These are phyloP conservation scores for Ophion costatus DNA, from an alignment of 2,888 invertebrate species.

Conservation along the genomic window DNA sequence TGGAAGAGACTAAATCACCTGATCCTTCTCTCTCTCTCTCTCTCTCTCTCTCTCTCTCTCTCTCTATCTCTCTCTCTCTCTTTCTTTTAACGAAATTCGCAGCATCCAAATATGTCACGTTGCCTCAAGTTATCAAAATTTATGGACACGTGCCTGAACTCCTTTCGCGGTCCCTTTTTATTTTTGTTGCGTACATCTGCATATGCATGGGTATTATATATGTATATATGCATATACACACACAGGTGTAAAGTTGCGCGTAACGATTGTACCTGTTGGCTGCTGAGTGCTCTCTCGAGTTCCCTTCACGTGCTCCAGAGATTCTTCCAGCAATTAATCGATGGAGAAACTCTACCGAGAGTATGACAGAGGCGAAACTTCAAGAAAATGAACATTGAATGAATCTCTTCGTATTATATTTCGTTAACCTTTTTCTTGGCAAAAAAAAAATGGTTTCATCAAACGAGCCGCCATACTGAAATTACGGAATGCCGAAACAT, in stretches of 20 bases:
- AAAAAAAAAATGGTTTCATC: slow-evolving; percentile 4
- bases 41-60: slow-evolving; percentile 11
- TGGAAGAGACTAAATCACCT: not conserved
- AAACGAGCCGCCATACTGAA: not conserved
- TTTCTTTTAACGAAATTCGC: slow-evolving; percentile 24
- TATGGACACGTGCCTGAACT: slow-evolving; percentile 24
- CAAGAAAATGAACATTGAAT: slow-evolving; percentile 1
- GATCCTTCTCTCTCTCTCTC: not conserved
- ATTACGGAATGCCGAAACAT: slow-evolving; percentile 24
- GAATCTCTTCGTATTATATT: not conserved
- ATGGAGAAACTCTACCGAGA: slow-evolving; percentile 28
- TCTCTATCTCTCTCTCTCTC: slow-evolving; percentile 10
- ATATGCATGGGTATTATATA: not conserved
- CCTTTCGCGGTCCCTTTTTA: not conserved
- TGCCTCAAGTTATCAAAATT: slow-evolving; percentile 42
- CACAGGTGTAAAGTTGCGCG: not conserved
- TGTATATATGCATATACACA: not conserved
- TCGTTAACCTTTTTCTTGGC: not conserved
- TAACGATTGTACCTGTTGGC: slow-evolving; percentile 5
- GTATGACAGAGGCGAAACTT: not conserved
- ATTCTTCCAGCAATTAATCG: slow-evolving; percentile 18
- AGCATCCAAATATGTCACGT: slow-evolving; percentile 27
- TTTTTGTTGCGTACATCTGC: not conserved
- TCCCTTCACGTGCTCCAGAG: not conserved
- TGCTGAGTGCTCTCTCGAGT: slow-evolving; percentile 25